Evolutionary conservation across 2,113 vertebrate genomes (phyloP), one percentile per base, ranked within the genome.

Genomic region (Tonatia bakeri): DNA sequence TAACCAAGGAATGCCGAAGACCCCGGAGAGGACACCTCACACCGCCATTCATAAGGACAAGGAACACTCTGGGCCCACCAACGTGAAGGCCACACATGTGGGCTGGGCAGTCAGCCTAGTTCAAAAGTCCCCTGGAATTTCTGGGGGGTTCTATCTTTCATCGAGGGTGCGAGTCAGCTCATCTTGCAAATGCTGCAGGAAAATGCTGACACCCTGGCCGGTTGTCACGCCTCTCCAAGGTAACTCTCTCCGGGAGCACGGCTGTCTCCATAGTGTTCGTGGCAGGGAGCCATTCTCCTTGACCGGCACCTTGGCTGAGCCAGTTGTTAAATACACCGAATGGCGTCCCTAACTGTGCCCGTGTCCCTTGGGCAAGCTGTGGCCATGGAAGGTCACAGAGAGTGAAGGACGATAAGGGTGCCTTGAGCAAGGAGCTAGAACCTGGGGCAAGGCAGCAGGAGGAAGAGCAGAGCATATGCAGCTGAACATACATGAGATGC

Each of bases 91-190:
- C 52, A 26, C 43, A 72, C 28, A 91, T 81, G 33, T n/a, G 43
- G 19, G 61, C 12, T 1, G 28, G 75, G 52, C 45, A 52, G 76
- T 79, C 40, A 33, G 33, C 31, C 47, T 31, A 54, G 88, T 52
- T 90, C 76, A 76, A 50, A 85, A 85, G 59, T 38, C 54, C 61
- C 45, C 64, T 38, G 56, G 67, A 77, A 70, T 81, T 91, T 95
- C 94, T 22, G 87, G 90, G 64, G 11, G 6, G 75, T 81, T 94
- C 75, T 81, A 38, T 64, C 86, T 92, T 92, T 94, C 84, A 88
- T 45, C 1, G 7, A 79, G 38, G 38, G 31, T 33, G 75, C 36
- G 85, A 73, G 52, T 77, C 91, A 95, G 93, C 70, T 47, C 64
- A 36, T 94, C 90, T 92, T 89, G 93, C 76, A 59, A 86, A 81